Conservation (phyloP, 2,888 invertebrate species). For the Eucera pruinosa region DNA sequence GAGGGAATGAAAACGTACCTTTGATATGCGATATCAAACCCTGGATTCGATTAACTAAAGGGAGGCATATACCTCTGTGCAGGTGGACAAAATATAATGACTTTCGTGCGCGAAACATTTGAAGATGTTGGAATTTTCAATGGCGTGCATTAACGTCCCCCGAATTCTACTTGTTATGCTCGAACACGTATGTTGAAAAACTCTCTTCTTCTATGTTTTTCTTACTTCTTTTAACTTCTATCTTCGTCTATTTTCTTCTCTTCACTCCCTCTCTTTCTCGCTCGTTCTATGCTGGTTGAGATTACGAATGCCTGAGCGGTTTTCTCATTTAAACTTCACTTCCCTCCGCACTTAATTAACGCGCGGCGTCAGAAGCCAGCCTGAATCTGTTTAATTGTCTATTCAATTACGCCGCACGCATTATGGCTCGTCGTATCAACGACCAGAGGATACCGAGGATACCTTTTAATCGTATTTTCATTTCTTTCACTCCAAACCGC, state of each 20-base stretch:
- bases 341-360: constrained; percentile 62
- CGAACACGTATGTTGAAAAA: neutral
- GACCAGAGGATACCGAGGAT: neutral
- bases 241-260: constrained; percentile 5
- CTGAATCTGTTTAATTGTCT: constrained; percentile 63
- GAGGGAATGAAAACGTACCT: neutral
- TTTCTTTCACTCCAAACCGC: neutral
- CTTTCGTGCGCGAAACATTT: neutral
- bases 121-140: neutral
- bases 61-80: too few species aligned
- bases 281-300: constrained; percentile 6
- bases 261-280: neutral
- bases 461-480: constrained; percentile 38
- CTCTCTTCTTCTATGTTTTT: neutral
- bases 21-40: constrained; percentile 15
- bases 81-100: constrained; percentile 4
- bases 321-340: constrained; percentile 63
- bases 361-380: constrained; percentile 42
- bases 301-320: constrained; percentile 61
- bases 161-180: neutral
- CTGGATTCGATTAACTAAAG: too few species aligned
- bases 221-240: too few species aligned
- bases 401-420: constrained; percentile 49
- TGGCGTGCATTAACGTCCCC: too few species aligned
- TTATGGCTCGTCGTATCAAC: constrained; percentile 23